Base-by-base conservation (phyloP, 1,140 invertebrate genomes). In the Prorops nasuta region DNA sequence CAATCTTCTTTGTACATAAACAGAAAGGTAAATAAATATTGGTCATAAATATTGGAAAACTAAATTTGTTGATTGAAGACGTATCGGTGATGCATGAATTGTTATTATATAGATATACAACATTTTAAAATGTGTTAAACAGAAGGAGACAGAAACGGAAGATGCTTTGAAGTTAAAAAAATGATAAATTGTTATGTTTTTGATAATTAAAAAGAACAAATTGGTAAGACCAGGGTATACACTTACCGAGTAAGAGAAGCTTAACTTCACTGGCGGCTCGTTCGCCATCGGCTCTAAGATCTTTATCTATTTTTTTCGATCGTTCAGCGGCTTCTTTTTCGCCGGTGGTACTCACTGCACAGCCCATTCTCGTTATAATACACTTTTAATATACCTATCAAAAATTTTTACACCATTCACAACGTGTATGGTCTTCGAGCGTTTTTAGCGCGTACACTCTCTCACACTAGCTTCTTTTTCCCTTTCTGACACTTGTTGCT, bases 291-390 rank as follows among this genome's bases (percentile, higher is more conserved):
- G 85, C 85, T 61, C 89, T 71, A 19, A 95, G 77, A 71, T 89
- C 85, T 74, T 90, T 87, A 78, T 94, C 92, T 70, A 95, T 94
- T 77, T 90, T 89, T 79, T 92, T 92, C 18, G 90, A 92, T 64
- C 91, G 81, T 68, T 88, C 88, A 40, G 81, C 81, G 35, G 90
- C 89, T 77, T 89, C 89, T 76, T 91, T 91, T 74, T 92, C 89
- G 66, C 84, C 84, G 66, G 82, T 83, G 76, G 84, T 85, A 81
- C 88, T 90, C 55, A 90, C 83, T 50, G 87, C 84, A 81, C 88
- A 90, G 70, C 88, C 88, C 88, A 90, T 90, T 67, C 80, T 83
- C 28, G 38, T n/a, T n/a, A n/a, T n/a, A n/a, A 36, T 10, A 24
- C 14, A 28, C 14, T 20, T 49, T 24, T 22, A 34, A 19, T 8